Conservation (phyloP, 1,140 invertebrate species). For the Drosophila sproati region DNA sequence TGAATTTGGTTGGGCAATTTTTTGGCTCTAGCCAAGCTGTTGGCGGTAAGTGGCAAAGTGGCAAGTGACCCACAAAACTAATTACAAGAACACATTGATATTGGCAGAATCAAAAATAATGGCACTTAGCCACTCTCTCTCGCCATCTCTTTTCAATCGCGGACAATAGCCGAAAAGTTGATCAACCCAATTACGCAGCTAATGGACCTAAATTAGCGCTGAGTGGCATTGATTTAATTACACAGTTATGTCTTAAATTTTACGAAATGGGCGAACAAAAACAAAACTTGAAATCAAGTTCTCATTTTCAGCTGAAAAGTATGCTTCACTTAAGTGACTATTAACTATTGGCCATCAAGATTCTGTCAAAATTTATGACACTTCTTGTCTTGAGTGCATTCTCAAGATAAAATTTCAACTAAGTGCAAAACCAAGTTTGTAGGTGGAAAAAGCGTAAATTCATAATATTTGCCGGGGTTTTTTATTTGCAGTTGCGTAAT, state of each 20-base stretch:
- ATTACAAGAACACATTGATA: constrained; percentile 65
- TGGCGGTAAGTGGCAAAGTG: constrained; percentile 24
- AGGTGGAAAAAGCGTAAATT: constrained; percentile 54
- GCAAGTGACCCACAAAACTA: constrained; percentile 40
- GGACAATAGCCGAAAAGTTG: constrained; percentile 36
- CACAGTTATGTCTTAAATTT: constrained; percentile 42
- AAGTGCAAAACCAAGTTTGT: constrained; percentile 51
- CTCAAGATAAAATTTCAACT: constrained; percentile 19
- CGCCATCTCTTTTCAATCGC: background rate
- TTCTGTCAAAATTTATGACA: constrained; percentile 50
- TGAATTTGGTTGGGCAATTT: constrained; percentile 67
- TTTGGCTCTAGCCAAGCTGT: constrained; percentile 12
- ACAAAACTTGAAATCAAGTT: constrained; percentile 16
- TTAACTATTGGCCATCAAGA: constrained; percentile 25
- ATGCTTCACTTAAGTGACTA: constrained; percentile 12
- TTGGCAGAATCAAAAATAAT: constrained; percentile 61
- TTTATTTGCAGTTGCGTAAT: constrained; percentile 27
- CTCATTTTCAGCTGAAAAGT: constrained; percentile 24
- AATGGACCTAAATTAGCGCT: constrained; percentile 59
- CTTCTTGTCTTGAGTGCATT: constrained; percentile 17
- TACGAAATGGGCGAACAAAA: constrained; percentile 8
- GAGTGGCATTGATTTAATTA: constrained; percentile 75
- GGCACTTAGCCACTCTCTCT: constrained; percentile 19
- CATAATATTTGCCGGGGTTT: constrained; percentile 37
- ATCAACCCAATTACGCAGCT: constrained; percentile 69